Conservation (phyloP, 2,113 vertebrate genomes). For the Amphiprion ocellaris region DNA sequence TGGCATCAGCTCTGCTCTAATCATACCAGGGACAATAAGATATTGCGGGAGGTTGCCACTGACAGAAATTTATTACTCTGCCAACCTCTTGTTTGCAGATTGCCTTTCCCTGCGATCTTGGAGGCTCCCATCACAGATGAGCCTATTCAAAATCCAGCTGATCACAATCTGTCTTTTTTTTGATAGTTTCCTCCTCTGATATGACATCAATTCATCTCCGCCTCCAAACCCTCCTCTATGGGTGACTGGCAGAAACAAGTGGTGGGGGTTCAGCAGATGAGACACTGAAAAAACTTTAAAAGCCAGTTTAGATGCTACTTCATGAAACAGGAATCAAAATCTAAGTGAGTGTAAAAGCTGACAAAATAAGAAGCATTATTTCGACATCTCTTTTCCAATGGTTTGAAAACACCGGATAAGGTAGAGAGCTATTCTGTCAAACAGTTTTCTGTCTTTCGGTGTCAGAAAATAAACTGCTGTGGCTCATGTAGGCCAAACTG, state of each 20-base stretch:
- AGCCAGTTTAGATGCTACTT: slow-evolving; percentile 18
- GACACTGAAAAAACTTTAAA: background rate
- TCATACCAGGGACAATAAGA: slow-evolving; percentile 56
- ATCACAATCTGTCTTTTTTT: slow-evolving; percentile 60
- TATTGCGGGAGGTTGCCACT: slow-evolving; percentile 28
- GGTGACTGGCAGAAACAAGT: slow-evolving; percentile 14
- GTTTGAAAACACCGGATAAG: background rate
- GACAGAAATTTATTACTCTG: slow-evolving; percentile 56
- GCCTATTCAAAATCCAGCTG: slow-evolving; percentile 55
- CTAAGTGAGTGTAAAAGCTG: slow-evolving; percentile 24
- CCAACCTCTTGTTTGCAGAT: slow-evolving; percentile 57
- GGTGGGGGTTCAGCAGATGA: background rate
- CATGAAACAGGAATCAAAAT: background rate
- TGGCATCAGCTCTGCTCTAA: slow-evolving; percentile 59
- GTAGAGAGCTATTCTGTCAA: background rate
- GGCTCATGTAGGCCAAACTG: slow-evolving; percentile 10
- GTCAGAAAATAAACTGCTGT: background rate
- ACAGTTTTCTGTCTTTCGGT: background rate
- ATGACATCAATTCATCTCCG: slow-evolving; percentile 37
- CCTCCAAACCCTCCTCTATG: slow-evolving; percentile 11
- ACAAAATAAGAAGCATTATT: background rate
- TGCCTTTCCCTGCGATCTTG: slow-evolving; percentile 36
- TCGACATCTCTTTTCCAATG: slow-evolving; percentile 1
- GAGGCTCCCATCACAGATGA: slow-evolving; percentile 33
- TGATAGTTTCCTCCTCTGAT: slow-evolving; percentile 14